Evolutionary conservation across 2,113 vertebrate genomes (phyloP).

Genomic region (Panthera uncia): DNA sequence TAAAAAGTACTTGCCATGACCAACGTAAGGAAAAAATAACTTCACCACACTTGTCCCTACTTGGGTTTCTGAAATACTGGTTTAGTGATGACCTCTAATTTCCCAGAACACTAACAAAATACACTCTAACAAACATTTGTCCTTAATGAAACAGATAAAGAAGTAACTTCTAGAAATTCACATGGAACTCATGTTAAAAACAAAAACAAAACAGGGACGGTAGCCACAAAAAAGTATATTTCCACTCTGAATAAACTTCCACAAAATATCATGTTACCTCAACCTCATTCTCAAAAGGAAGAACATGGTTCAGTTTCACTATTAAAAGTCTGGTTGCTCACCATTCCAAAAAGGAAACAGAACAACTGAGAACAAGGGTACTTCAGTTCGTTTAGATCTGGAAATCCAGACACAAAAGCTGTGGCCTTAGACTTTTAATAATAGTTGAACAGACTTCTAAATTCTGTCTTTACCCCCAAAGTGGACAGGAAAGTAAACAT

Average conservation of each 20-base stretch:
- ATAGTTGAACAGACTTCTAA: not conserved
- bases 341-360: not conserved
- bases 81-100: not conserved
- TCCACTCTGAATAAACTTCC: not conserved
- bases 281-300: not conserved
- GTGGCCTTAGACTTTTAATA: not conserved
- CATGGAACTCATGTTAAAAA: not conserved
- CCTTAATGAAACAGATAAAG: not conserved
- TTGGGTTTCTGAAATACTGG: not conserved
- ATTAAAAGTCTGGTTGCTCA: not conserved
- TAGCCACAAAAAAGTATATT: not conserved
- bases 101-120: conserved; percentile 27
- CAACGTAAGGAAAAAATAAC: not conserved
- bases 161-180: not conserved
- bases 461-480: not conserved
- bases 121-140: not conserved
- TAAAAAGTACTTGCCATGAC: not conserved
- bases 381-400: not conserved
- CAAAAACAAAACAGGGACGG: not conserved
- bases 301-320: not conserved
- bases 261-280: not conserved
- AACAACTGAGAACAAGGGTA: not conserved
- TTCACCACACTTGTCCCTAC: not conserved
- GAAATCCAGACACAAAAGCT: not conserved
- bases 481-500: not conserved